A percentile compares a stretch with the other conserved stretches of the same genome.
Conservation (phyloP, 2,113 vertebrate genomes). For the Mesocricetus auratus region DNA sequence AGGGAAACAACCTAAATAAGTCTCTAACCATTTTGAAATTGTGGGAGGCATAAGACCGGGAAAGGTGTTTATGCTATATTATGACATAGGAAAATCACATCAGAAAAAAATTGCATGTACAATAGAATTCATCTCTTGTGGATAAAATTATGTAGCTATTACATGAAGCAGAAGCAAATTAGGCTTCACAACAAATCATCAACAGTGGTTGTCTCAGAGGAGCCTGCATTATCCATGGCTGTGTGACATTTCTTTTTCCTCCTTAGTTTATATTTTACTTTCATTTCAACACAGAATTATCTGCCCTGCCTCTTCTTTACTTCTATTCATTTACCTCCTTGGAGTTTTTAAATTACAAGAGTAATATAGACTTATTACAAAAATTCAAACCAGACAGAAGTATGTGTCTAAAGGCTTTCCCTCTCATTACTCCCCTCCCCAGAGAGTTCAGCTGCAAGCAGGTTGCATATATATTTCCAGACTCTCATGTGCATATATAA, state of each 20-base stretch:
- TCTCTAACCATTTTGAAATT: not conserved
- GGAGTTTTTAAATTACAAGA: not conserved
- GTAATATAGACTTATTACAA: not conserved
- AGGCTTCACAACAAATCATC: not conserved
- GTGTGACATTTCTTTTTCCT: not conserved
- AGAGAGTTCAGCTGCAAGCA: not conserved
- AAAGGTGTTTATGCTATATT: conserved; percentile 32
- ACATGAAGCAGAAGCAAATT: conserved; percentile 14
- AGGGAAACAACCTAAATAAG: not conserved
- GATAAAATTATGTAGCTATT: conserved; percentile 26
- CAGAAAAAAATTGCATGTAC: conserved; percentile 30
- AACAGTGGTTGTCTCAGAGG: not conserved
- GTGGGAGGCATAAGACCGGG: not conserved
- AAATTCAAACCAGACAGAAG: conserved; percentile 33
- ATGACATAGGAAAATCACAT: not conserved
- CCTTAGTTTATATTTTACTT: conserved; percentile 15
- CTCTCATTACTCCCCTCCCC: not conserved
- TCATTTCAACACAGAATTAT: conserved; percentile 53
- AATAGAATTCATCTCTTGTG: conserved; percentile 11
- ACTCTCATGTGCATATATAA: conserved; percentile 42
- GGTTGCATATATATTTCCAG: conserved; percentile 2
- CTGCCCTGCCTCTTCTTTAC: not conserved
- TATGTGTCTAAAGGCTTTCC: not conserved
- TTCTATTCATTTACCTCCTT: conserved; percentile 54
- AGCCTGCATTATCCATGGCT: not conserved